A percentile compares a stretch with the other conserved stretches of the same genome.
These are phyloP conservation scores for Diarsia brunnea DNA, from an alignment of 2,888 invertebrate genomes.

Conservation along the genomic window DNA sequence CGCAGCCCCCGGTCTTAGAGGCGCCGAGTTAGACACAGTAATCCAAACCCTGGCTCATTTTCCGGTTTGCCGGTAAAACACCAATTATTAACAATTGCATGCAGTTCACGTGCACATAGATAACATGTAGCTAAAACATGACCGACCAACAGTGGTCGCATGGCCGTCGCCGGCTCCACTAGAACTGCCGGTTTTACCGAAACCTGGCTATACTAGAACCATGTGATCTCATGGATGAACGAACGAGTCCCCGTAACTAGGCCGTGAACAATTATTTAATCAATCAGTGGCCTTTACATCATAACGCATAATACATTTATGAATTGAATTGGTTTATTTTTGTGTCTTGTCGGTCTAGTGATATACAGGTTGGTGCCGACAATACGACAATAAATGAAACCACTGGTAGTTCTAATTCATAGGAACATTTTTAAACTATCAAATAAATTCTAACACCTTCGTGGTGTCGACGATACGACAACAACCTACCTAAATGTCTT, in stretches of 20 bases:
- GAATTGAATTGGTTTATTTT: background rate
- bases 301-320: conserved; percentile 16
- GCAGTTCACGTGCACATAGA: background rate
- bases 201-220: conserved; percentile 12
- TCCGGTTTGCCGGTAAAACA: background rate
- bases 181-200: conserved; percentile 24
- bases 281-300: conserved; percentile 49
- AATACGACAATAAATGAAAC: too few relatives aligned
- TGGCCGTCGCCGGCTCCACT: background rate
- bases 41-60: background rate
- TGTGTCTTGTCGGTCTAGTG: background rate
- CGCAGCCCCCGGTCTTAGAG: too few relatives aligned
- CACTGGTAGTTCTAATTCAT: too few relatives aligned
- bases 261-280: conserved; percentile 42
- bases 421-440: too few relatives aligned
- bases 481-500: too few relatives aligned
- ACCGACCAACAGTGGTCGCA: background rate
- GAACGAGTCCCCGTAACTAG: conserved; percentile 9
- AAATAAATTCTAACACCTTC: too few relatives aligned
- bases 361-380: too few relatives aligned
- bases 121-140: conserved; percentile 11
- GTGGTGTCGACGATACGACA: too few relatives aligned
- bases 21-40: background rate
- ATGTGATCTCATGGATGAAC: conserved; percentile 39
- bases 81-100: background rate